phyloP scores from a whole-genome alignment of 2,113 vertebrate species.

The Sorex fumeus region DNA sequence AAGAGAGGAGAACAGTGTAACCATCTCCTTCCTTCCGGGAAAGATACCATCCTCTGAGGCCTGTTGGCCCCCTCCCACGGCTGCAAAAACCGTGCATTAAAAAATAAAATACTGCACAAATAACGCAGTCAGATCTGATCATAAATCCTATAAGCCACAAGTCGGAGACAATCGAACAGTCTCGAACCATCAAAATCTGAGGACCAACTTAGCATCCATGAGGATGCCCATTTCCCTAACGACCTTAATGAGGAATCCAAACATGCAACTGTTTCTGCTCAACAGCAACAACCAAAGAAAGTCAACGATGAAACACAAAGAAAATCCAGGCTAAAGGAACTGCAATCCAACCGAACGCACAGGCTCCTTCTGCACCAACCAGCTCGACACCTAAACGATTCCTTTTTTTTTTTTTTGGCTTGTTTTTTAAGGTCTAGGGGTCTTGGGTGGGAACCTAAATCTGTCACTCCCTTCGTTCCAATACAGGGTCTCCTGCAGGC shows the following conservation, averaged over 20 bases:
- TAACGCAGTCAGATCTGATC: not conserved
- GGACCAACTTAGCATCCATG: slow-evolving; percentile 30
- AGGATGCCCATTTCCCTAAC: slow-evolving; percentile 19
- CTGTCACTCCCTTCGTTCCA: slow-evolving; percentile 8
- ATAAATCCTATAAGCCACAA: slow-evolving; percentile 41
- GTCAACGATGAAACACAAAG: slow-evolving; percentile 5
- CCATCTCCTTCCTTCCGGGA: slow-evolving; percentile 39
- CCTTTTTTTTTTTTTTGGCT: not conserved
- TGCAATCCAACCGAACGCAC: not conserved
- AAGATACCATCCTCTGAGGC: slow-evolving; percentile 14
- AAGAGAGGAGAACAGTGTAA: not conserved
- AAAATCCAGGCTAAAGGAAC: slow-evolving; percentile 28
- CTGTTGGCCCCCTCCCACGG: slow-evolving; percentile 12
- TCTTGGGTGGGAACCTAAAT: not conserved
- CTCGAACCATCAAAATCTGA: slow-evolving; percentile 5
- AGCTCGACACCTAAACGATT: not conserved
- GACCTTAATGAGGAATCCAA: slow-evolving; percentile 51
- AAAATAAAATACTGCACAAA: slow-evolving; percentile 55
- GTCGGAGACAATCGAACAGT: not conserved
- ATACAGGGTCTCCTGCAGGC: slow-evolving; percentile 47
- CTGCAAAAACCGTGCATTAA: not conserved
- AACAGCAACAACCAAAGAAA: slow-evolving; percentile 16
- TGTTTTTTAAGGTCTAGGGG: not conserved
- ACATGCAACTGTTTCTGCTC: slow-evolving; percentile 46
- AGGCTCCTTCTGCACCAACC: slow-evolving; percentile 36